A percentile compares a stretch with the other conserved stretches of the same genome.
phyloP scores from a whole-genome alignment of 2,888 invertebrate species.

The Ligdia adustata region DNA sequence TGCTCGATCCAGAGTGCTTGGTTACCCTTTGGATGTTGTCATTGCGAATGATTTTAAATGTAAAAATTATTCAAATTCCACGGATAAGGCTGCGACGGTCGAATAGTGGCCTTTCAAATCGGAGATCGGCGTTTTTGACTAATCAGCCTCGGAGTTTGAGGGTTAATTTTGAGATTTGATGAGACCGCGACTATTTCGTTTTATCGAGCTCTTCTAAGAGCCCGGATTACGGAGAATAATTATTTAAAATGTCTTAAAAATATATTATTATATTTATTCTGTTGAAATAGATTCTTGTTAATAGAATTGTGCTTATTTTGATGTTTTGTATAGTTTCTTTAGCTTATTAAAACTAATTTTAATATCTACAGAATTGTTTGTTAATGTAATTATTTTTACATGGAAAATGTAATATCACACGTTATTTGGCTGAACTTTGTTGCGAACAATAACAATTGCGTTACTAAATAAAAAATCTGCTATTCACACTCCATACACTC shows the following conservation, averaged over 20 bases:
- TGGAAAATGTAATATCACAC: too few species aligned
- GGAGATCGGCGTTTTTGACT: slow-evolving; percentile 67
- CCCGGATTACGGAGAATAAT: too few species aligned
- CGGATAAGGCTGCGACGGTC: slow-evolving; percentile 73
- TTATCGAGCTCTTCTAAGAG: slow-evolving; percentile 20
- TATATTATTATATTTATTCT: too few species aligned
- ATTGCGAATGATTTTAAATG: slow-evolving; percentile 83
- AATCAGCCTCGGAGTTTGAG: slow-evolving; percentile 48
- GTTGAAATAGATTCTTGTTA: too few species aligned
- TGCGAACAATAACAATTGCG: too few species aligned
- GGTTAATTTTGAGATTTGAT: slow-evolving; percentile 27
- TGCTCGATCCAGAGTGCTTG: slow-evolving; percentile 78
- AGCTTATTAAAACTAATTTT: too few species aligned
- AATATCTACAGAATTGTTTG: too few species aligned
- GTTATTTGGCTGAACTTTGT: too few species aligned
- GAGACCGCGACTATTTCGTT: slow-evolving; percentile 19
- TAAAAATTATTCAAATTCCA: slow-evolving; percentile 82
- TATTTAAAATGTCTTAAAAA: too few species aligned
- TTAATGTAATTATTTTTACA: too few species aligned
- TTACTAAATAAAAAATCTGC: neutral
- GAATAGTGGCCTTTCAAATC: slow-evolving; percentile 70
- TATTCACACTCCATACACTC: neutral
- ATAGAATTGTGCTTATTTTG: too few species aligned
- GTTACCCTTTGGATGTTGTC: slow-evolving; percentile 84
- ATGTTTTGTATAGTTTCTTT: too few species aligned